Evolutionary conservation across 2,797 vertebrate genomes (phyloP), one percentile per base, ranked within the genome.

Genomic region (Gymnodraco acuticeps): DNA sequence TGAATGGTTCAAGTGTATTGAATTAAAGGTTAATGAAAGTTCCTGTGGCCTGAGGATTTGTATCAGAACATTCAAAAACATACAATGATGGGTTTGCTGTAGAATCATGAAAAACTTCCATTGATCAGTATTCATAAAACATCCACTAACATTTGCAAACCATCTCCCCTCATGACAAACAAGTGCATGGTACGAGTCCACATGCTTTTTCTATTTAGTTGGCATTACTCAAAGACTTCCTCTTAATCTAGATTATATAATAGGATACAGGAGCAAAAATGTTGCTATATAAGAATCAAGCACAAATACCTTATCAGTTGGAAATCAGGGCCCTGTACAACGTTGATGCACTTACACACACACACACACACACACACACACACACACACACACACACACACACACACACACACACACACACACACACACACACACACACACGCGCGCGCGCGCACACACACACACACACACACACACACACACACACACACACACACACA

Each of bases 301-400:
- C 41, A 58, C 55, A 79, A 78, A 80, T 59, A 61, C 19, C 33
- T 77, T 81, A 86, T 89, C 80, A 73, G 74, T 77, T 77, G 51
- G 64, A 86, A 80, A 86, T 73, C 71, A 31, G 7, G n/a, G 54
- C 33, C 27, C 71, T n/a, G 54, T 20, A 16, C n/a, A 59, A 17
- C 17, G 55, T 23, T 48, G 15, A 74, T 31, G 60, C 65, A 61
- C 55, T 52, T 50, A 60, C 52, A 67, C 53, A 78, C 84, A 89
- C 9, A 47, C 42, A 19, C 10, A 42, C 48, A 11, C n/a, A 3
- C 45, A 5, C 14, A 59, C 63, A 53, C 23, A 27, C 51, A 55
- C 48, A 23, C 20, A 53, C 10, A 17, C 20, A 20, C 20, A 3
- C 14, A 33, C 51, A 46, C 11, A 52, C 48, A 20, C 48, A 56